Evolutionary conservation across 2,888 invertebrate genomes (phyloP).

Genomic region (Drosophila monieri): DNA sequence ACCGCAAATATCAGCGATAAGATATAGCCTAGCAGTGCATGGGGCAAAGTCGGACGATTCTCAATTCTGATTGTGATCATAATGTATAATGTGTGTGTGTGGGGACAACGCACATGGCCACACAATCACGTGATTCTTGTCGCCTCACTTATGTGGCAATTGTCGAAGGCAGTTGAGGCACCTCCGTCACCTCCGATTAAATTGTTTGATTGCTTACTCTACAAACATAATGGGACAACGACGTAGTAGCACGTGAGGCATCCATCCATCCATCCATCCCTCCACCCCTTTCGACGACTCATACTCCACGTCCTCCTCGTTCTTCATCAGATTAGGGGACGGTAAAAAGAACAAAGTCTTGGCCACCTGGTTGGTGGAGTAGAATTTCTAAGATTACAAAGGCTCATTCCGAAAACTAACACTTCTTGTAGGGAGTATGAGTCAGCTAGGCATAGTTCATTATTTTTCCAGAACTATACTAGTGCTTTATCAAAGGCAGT

Average conservation of each 20-base stretch:
- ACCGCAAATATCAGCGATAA: conserved; percentile 20
- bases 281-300: neutral
- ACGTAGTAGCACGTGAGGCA: conserved; percentile 24
- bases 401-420: neutral
- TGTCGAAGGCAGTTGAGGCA: conserved; percentile 42
- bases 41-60: conserved; percentile 35
- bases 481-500: neutral
- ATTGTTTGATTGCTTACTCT: conserved; percentile 62
- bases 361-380: neutral
- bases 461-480: neutral
- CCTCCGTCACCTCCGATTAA: conserved; percentile 54
- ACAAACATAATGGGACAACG: conserved; percentile 48
- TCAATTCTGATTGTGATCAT: conserved; percentile 8
- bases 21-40: conserved; percentile 28
- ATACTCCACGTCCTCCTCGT: neutral
- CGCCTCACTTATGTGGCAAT: conserved; percentile 57
- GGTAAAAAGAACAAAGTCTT: conserved; percentile 3
- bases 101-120: conserved; percentile 28
- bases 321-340: neutral
- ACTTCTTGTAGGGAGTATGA: neutral
- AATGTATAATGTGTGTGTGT: neutral
- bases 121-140: conserved; percentile 59
- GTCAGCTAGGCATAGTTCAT: neutral
- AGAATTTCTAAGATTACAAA: neutral
- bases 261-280: neutral